Evolutionary conservation across 2,113 vertebrate species (phyloP).

Genomic region (Hystrix cristata): DNA sequence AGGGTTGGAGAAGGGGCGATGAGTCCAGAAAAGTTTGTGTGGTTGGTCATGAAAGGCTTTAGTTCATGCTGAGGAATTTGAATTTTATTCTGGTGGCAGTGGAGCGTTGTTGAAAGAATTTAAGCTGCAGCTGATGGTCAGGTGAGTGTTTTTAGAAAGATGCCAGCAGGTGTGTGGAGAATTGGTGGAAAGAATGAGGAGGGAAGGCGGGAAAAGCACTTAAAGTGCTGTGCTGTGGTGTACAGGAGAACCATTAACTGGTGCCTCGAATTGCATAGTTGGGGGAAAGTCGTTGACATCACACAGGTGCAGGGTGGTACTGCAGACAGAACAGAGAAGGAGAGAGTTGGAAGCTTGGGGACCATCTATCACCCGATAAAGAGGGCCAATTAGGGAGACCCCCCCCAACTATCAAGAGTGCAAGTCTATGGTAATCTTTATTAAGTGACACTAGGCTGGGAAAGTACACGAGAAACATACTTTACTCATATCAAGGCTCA

Average conservation of each 20-base stretch:
- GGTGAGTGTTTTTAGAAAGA: slow-evolving; percentile 1
- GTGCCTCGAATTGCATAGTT: not conserved
- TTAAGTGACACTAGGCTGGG: not conserved
- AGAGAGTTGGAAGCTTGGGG: not conserved
- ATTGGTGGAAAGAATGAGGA: not conserved
- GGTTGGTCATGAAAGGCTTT: not conserved
- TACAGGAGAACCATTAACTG: not conserved
- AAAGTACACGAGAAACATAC: not conserved
- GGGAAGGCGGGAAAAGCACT: fast-evolving
- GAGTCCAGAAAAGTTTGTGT: not conserved
- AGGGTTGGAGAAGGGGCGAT: not conserved
- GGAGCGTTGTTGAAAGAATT: not conserved
- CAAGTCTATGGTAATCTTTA: not conserved
- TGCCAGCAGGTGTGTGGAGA: not conserved
- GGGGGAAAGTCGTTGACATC: not conserved
- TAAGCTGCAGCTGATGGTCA: not conserved
- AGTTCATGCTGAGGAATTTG: not conserved
- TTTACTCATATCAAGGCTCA: not conserved
- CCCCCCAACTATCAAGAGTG: fast-evolving
- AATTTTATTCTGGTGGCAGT: not conserved
- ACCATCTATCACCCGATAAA: fast-evolving
- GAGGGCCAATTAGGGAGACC: not conserved
- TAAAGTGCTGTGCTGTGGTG: not conserved
- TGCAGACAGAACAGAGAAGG: not conserved
- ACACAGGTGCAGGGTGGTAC: not conserved